Evolutionary conservation across 2,888 invertebrate species (phyloP).

Genomic region (Netelia virgata): DNA sequence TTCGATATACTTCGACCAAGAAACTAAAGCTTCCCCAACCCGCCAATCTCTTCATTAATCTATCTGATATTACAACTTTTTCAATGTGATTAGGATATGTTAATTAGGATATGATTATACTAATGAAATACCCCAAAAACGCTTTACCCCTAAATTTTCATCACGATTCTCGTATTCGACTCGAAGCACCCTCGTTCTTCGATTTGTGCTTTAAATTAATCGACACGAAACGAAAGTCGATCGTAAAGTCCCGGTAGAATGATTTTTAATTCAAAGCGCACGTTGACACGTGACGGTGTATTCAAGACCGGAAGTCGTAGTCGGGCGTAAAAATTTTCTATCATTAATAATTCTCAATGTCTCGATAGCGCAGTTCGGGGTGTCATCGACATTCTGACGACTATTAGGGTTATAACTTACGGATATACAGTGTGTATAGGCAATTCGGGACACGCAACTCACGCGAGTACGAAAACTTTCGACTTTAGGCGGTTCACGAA

Average conservation of each 20-base stretch:
- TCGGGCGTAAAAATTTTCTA: slow-evolving; percentile 34
- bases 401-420: slow-evolving; percentile 21
- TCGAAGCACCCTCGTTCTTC: slow-evolving; percentile 18
- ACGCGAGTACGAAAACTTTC: slow-evolving; percentile 68
- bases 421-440: slow-evolving; percentile 8
- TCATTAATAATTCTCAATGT: slow-evolving; percentile 37
- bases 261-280: slow-evolving; percentile 56
- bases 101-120: too few relatives aligned
- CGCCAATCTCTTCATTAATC: not conserved
- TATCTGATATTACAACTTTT: not conserved
- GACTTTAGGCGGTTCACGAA: slow-evolving; percentile 44
- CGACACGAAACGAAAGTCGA: slow-evolving; percentile 63
- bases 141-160: not conserved
- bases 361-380: slow-evolving; percentile 46
- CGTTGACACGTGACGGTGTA: slow-evolving; percentile 57
- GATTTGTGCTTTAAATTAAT: slow-evolving; percentile 33
- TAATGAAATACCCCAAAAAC: not conserved
- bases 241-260: slow-evolving; percentile 57
- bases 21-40: slow-evolving; percentile 47
- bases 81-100: not conserved
- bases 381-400: slow-evolving; percentile 32
- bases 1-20: slow-evolving; percentile 30
- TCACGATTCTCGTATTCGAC: not conserved
- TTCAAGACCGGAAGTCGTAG: slow-evolving; percentile 64
- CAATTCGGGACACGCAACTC: slow-evolving; percentile 64